A percentile compares a stretch with the other conserved stretches of the same genome.
These are phyloP conservation scores for Drosophila ohnishii DNA, from an alignment of 1,140 invertebrate species.

Conservation along the genomic window DNA sequence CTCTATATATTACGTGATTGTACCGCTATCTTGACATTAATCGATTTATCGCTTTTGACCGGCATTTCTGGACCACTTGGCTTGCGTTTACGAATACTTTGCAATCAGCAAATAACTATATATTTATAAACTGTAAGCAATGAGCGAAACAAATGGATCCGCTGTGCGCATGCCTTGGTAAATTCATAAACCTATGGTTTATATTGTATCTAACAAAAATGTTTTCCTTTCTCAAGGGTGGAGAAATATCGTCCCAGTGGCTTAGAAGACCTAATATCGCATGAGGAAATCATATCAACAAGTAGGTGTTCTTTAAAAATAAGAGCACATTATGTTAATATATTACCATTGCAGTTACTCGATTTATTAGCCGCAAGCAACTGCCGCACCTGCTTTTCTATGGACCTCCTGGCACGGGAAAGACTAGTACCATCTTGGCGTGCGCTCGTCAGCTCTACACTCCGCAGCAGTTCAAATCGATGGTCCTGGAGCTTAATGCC, in stretches of 20 bases:
- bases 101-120: slow-evolving; percentile 3
- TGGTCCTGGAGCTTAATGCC: slow-evolving; percentile 97
- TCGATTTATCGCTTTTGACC: slow-evolving; percentile 27
- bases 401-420: slow-evolving; percentile 99
- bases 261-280: slow-evolving; percentile 97
- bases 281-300: slow-evolving; percentile 98
- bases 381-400: slow-evolving; percentile 98
- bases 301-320: slow-evolving; percentile 87
- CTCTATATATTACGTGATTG: not conserved
- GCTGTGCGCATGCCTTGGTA: slow-evolving; percentile 73
- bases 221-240: slow-evolving; percentile 88
- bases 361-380: slow-evolving; percentile 96
- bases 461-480: slow-evolving; percentile 86
- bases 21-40: slow-evolving; percentile 25
- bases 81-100: not conserved
- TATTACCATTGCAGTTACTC: slow-evolving; percentile 88
- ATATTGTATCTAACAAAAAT: not conserved
- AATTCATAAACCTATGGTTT: not conserved
- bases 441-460: slow-evolving; percentile 97
- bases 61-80: slow-evolving; percentile 14
- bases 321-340: not conserved
- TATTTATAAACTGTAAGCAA: slow-evolving; percentile 2
- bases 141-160: slow-evolving; percentile 58
- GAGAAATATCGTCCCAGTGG: slow-evolving; percentile 98
- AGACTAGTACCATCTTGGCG: slow-evolving; percentile 99